Conservation (phyloP, 2,888 invertebrate genomes). For the Magallana nippona region DNA sequence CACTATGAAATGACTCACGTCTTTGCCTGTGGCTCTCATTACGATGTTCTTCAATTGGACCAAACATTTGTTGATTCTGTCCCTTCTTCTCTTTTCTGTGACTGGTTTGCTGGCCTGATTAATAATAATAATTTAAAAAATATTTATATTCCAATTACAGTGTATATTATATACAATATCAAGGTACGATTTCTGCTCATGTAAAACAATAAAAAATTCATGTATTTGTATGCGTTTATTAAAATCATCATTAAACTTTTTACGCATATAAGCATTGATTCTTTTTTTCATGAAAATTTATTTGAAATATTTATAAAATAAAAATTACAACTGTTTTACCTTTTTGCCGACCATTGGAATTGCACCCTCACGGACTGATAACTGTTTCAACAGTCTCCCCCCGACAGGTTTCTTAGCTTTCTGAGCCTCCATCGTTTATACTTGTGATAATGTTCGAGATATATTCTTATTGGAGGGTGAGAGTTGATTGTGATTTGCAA, state of each 20-base stretch:
- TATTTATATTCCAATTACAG: background rate
- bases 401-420: conserved; percentile 10
- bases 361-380: background rate
- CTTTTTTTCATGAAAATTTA: too few relatives aligned
- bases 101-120: conserved; percentile 46
- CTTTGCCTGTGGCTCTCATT: conserved; percentile 36
- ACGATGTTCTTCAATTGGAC: conserved; percentile 40
- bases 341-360: conserved; percentile 31
- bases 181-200: background rate
- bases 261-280: too few relatives aligned
- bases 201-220: too few relatives aligned
- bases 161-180: background rate
- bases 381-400: conserved; percentile 3
- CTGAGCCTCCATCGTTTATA: background rate
- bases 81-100: conserved; percentile 49
- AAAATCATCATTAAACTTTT: too few relatives aligned
- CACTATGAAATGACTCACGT: background rate
- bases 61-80: conserved; percentile 49
- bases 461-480: too few relatives aligned
- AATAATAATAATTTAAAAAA: conserved; percentile 13
- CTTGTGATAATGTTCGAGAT: too few relatives aligned
- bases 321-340: background rate
- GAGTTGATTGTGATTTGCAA: too few relatives aligned
- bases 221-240: too few relatives aligned
- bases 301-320: too few relatives aligned